phyloP scores from a whole-genome alignment of 2,113 vertebrate species.

The Aramus guarauna region DNA sequence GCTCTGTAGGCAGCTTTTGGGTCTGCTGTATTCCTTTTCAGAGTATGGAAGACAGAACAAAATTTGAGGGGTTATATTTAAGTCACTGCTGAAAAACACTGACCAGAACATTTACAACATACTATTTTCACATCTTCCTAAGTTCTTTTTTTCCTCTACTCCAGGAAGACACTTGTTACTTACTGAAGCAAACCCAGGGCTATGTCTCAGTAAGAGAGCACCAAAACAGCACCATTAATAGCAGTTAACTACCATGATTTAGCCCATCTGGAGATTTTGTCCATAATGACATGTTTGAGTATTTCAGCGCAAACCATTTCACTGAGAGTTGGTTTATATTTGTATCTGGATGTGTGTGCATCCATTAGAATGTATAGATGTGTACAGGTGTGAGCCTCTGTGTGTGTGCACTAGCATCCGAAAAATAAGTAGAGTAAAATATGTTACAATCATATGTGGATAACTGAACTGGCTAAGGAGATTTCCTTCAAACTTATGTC shows the following conservation, averaged over 20 bases:
- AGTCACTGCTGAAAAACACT: background rate
- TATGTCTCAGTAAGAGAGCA: background rate
- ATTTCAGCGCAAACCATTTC: background rate
- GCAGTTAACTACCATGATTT: background rate
- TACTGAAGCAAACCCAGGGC: background rate
- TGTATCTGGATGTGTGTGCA: background rate
- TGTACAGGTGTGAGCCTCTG: background rate
- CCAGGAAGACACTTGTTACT: background rate
- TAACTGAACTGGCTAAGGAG: background rate
- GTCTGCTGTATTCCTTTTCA: background rate
- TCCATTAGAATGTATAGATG: background rate
- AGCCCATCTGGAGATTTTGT: background rate
- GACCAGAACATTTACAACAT: background rate
- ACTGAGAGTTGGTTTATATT: background rate
- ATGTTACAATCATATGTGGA: background rate
- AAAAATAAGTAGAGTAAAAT: background rate
- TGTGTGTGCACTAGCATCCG: fast-evolving
- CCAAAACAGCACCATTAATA: background rate
- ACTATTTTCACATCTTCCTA: background rate
- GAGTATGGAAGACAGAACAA: background rate
- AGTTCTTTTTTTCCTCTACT: background rate
- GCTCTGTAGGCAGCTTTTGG: background rate
- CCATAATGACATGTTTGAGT: background rate
- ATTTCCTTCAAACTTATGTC: background rate
- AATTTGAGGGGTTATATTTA: background rate